phyloP scores from a whole-genome alignment of 2,888 invertebrate species.

The Timandra comae region DNA sequence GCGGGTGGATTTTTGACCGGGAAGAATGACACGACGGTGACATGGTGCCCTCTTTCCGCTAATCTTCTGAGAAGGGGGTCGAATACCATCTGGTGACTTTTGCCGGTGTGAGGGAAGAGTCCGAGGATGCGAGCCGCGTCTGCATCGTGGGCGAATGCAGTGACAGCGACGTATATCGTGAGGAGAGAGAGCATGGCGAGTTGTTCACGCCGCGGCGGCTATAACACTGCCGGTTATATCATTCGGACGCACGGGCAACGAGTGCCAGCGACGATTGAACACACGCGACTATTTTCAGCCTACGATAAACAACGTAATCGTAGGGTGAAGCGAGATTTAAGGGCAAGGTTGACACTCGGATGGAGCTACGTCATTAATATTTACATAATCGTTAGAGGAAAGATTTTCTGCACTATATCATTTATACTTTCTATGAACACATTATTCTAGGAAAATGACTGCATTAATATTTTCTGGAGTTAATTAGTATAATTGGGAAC shows the following conservation, averaged over 20 bases:
- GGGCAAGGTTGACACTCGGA: too few relatives aligned
- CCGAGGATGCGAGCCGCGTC: conserved; percentile 71
- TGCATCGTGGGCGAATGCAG: conserved; percentile 35
- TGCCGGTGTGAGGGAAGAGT: conserved; percentile 76
- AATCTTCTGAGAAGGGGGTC: conserved; percentile 72
- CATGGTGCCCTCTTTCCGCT: conserved; percentile 75
- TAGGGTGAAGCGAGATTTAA: too few relatives aligned
- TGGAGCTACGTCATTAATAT: too few relatives aligned
- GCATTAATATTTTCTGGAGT: too few relatives aligned
- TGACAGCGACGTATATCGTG: conserved; percentile 27
- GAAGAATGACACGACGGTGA: conserved; percentile 79
- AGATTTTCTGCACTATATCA: too few relatives aligned
- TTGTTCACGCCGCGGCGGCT: conserved; percentile 23
- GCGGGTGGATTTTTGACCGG: conserved; percentile 64
- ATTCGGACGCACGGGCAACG: conserved; percentile 2
- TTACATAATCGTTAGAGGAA: too few relatives aligned
- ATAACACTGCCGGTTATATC: conserved; percentile 22
- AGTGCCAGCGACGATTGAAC: not conserved
- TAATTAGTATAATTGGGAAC: too few relatives aligned
- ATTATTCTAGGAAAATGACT: too few relatives aligned
- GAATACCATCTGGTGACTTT: conserved; percentile 80
- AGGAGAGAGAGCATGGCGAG: conserved; percentile 42
- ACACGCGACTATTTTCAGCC: not conserved
- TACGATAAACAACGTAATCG: too few relatives aligned
- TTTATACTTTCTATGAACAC: too few relatives aligned